Base-by-base conservation (phyloP, 1,140 invertebrate genomes). In the Saccostrea cuccullata region DNA sequence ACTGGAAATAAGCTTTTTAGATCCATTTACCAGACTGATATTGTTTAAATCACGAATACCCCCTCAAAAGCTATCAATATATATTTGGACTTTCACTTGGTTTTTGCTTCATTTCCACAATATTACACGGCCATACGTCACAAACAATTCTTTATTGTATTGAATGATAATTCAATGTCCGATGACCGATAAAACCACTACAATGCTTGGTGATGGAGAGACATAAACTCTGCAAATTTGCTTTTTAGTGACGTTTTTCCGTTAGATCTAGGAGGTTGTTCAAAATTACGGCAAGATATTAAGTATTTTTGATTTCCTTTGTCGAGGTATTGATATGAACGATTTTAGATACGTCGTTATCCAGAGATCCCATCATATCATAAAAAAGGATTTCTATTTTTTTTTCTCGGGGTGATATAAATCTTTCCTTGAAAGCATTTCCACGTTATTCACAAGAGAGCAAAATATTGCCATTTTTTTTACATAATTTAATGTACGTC, bases 361-460 rank as follows among this genome's bases (percentile, higher is more conserved):
- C 70, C 13, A 0, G 26, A 77, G 70, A 77, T 26, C 23, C 2
- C 70, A 77, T 77, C 70, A 36, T 36, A 77, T 77, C 70, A 77
- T 77, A 77, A 36, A 30, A 77, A 15, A 30, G 23, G 70, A 2
- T 26, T 77, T 26, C 1, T 20, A 17, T 15, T 73, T 73, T 73
- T 36, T 77, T 36, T 30, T 30, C 11, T 12, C 70, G 4, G 30
- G 26, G 23, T 30, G 70, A 77, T 77, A 77, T 77, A 77, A 77
- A 77, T 77, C 70, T 77, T 26, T 36, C 30, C 70, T 77, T 77
- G 70, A 77, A 77, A 77, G 70, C 26, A 77, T 77, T 36, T 77
- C 15, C 30, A 77, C 70, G 70, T 77, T 36, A 77, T 23, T 23
- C 23, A 26, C 11, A 77, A 77, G 70, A 77, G 70, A 77, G 23